Evolutionary conservation across 2,888 invertebrate genomes (phyloP), one percentile per base, ranked within the genome.

Genomic region (Norana najaformis): DNA sequence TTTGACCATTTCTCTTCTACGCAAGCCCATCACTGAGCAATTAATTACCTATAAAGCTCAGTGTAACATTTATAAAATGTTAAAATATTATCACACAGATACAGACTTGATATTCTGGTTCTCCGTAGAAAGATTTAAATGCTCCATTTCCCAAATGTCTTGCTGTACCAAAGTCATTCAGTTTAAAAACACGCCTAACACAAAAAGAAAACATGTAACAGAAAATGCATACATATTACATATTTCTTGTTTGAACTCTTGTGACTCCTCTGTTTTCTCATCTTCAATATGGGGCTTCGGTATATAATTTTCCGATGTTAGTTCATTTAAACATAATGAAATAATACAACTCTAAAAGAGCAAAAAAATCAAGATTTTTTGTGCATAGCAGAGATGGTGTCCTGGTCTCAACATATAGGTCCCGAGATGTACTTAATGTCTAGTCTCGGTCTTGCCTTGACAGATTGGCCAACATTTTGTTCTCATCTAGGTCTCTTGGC

Each of bases 31-130:
- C 14, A 41, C 14, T 16, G 69, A 69, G 8, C 13, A 69, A n/a
- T n/a, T n/a, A 11, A 69, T n/a, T 69, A 13, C n/a, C 35, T 18
- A 85, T 18, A 85, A 36, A 35, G 16, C 18, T 11, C 82, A 82
- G 23, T 8, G 34, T 13, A 20, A 18, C 4, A 85, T 36, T 8
- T 35, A 85, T 13, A 85, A 37, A 35, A 34, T 36, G 20, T 16
- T 11, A 85, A 85, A 37, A 85, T 34, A 30, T 83, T 14, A 83
- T 20, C 20, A 36, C 36, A 83, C 83, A 83, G 20, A 30, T 53
- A 53, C 69, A 69, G 69, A 85, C 85, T 35, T 85, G 85, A 85
- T 85, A 85, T 36, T 85, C 85, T 23, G 37, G 35, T 85, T 85
- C 85, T 20, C 85, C 85, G 16, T 85, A 85, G 23, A 85, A 85